Evolutionary conservation across 1,140 invertebrate species (phyloP).

Genomic region (Musca vetustissima): DNA sequence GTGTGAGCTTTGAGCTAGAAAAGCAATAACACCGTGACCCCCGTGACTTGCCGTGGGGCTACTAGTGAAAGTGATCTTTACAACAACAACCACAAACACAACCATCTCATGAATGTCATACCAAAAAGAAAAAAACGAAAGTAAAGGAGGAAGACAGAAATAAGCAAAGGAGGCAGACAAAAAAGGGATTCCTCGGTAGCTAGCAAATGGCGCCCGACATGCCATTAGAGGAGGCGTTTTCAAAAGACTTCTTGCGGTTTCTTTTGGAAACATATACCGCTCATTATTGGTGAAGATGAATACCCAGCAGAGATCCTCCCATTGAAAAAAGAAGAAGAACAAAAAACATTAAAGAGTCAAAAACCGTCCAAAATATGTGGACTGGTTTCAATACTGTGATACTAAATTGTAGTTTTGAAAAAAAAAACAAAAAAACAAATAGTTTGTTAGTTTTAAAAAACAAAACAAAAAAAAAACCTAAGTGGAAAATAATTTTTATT

Average conservation of each 20-base stretch:
- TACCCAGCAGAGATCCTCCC: not conserved
- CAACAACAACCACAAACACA: too few species aligned
- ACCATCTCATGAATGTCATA: conserved; percentile 15
- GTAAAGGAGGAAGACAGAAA: not conserved
- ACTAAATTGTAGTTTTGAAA: conserved; percentile 48
- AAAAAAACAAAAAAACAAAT: conserved; percentile 33
- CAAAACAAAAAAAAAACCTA: conserved; percentile 4
- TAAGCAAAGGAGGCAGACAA: not conserved
- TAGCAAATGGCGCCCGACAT: too few species aligned
- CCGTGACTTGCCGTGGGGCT: too few species aligned
- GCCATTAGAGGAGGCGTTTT: too few species aligned
- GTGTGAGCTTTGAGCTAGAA: not conserved
- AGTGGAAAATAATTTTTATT: conserved; percentile 27
- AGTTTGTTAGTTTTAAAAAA: conserved; percentile 44
- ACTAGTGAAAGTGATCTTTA: conserved; percentile 6
- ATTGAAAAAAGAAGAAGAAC: too few species aligned
- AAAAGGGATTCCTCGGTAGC: not conserved
- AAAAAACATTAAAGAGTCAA: not conserved
- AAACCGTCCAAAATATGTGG: not conserved
- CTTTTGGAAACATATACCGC: too few species aligned
- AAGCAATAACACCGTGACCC: not conserved
- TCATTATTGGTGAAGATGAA: not conserved
- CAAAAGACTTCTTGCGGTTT: too few species aligned
- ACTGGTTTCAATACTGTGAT: conserved; percentile 42
- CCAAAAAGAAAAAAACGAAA: too few species aligned